Evolutionary conservation across 2,113 vertebrate species (phyloP), one percentile per base, ranked within the genome.

Genomic region (Dipodomys stephensi): DNA sequence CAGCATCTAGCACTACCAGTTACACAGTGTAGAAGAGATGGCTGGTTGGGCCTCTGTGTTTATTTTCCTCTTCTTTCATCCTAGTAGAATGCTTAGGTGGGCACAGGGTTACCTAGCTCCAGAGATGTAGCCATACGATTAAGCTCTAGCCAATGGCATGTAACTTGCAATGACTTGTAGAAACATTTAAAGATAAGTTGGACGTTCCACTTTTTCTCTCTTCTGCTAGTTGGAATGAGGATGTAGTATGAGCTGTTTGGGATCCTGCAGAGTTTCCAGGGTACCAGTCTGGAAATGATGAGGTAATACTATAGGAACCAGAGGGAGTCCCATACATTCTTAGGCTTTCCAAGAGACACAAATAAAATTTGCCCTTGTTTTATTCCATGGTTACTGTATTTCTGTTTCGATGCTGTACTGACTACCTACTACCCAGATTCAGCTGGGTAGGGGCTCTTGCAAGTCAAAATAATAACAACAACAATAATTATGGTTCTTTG

Each of bases 151-250:
- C 46, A 71, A 35, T 6, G 12, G 10, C 10, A 13, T 57, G 20
- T 83, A 39, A 79, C 76, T 19, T 80, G 39, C 15, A 67, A 16
- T 72, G 57, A 62, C 3, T 2, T 13, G 32, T 73, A 88, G 13
- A 79, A 67, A 74, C 19, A 76, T 96, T 74, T 86, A 73, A 86
- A 79, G 65, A 89, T 64, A n/a, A 87, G 11, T 46, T 79, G 15
- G 25, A 80, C 7, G 7, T 86, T 15, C 49, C 23, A 25, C 11
- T 80, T 72, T 83, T 87, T 49, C 32, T 78, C 49, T 30, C 69
- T 30, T 83, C 27, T 53, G 30, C 76, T 64, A 25, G 10, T 18
- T 83, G 71, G 22, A 95, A 78, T 4, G 16, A 69, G 46, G 27
- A 79, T 79, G n/a, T 73, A 22, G 23, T 62, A 8, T 73, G 22